A percentile compares a stretch with the other conserved stretches of the same genome.
Evolutionary conservation across 2,888 invertebrate genomes (phyloP).

Genomic region (Schizaphis graminum): DNA sequence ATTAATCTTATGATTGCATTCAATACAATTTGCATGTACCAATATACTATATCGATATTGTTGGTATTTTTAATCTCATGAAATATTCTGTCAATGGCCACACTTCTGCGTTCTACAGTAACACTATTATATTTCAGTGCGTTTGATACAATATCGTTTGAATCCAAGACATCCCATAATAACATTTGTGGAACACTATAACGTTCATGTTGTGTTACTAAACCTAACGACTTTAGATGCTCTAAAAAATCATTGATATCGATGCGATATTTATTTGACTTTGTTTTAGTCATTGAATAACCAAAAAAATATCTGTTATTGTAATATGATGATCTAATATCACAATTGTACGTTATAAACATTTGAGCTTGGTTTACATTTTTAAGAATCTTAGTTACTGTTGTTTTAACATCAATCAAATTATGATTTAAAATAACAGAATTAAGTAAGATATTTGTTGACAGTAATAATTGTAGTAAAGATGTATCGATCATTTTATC

Average conservation of each 20-base stretch:
- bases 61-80: rapidly evolving
- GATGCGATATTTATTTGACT: neutral
- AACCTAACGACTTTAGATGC: rapidly evolving
- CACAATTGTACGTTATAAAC: neutral
- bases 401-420: rapidly evolving
- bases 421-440: no score
- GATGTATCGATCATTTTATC: neutral
- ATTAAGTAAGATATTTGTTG: neutral
- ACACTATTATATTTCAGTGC: rapidly evolving
- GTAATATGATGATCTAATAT: neutral
- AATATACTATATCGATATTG: neutral
- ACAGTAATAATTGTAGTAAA: neutral
- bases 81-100: neutral
- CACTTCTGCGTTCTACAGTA: rapidly evolving
- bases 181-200: neutral
- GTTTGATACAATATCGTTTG: neutral
- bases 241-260: neutral
- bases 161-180: neutral
- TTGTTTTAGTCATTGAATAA: neutral
- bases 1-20: neutral
- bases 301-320: neutral
- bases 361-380: neutral
- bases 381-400: neutral
- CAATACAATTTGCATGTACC: neutral
- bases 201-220: neutral